Conservation (phyloP, 1,140 invertebrate species). For the Camponotus vicinus region DNA sequence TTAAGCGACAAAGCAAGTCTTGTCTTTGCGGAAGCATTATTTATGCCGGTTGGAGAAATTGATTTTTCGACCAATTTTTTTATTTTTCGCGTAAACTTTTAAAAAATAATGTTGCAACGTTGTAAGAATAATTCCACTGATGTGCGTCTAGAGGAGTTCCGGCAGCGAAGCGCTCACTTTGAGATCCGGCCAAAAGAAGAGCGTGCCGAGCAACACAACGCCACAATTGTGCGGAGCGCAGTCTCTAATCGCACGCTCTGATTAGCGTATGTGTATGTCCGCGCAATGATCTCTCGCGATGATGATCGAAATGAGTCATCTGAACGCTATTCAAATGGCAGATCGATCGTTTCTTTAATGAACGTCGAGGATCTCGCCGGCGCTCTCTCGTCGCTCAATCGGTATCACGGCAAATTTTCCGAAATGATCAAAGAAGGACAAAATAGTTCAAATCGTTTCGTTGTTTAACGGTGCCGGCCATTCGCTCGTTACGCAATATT, state of each 20-base stretch:
- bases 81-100: not conserved
- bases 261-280: constrained; percentile 60
- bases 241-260: constrained; percentile 67
- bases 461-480: not conserved
- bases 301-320: constrained; percentile 49
- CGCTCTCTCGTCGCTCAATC: not conserved
- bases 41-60: not conserved
- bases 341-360: constrained; percentile 45
- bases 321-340: constrained; percentile 28
- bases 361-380: constrained; percentile 6
- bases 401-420: not conserved
- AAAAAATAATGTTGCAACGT: not conserved
- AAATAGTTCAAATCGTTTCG: not conserved
- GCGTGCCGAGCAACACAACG: constrained; percentile 49
- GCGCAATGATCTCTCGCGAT: constrained; percentile 51
- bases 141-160: constrained; percentile 35
- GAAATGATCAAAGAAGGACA: not conserved
- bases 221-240: constrained; percentile 50
- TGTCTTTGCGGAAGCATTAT: not conserved
- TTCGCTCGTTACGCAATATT: constrained; percentile 7
- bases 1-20: not conserved
- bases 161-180: constrained; percentile 46
- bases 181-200: constrained; percentile 60
- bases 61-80: not conserved
- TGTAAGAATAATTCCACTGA: constrained; percentile 66